Evolutionary conservation across 2,888 invertebrate species (phyloP).

Genomic region (Parnassius mnemosyne): DNA sequence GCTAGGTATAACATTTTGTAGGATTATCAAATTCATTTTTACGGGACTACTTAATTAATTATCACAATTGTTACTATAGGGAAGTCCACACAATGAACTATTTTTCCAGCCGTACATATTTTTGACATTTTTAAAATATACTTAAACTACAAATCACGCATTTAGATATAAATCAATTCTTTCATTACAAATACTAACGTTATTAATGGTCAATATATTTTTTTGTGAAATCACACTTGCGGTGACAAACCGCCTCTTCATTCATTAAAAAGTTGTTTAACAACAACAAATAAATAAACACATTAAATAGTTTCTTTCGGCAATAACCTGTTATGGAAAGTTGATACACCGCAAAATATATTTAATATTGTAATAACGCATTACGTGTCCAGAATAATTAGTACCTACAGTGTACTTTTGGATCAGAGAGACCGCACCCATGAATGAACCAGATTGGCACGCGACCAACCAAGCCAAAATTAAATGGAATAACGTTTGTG

Average conservation of each 20-base stretch:
- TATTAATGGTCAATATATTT: not conserved
- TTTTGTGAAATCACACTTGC: not conserved
- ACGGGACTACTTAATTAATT: no score
- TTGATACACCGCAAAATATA: slow-evolving; percentile 11
- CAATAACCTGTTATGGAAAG: slow-evolving; percentile 22
- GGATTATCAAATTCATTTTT: no score
- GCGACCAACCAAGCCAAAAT: slow-evolving; percentile 16
- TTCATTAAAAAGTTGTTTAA: slow-evolving; percentile 22
- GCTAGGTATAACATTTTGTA: no score
- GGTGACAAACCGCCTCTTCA: not conserved
- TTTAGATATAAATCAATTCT: no score
- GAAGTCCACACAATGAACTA: no score
- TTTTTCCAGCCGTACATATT: no score
- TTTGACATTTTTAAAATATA: no score
- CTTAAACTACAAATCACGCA: no score
- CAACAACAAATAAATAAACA: slow-evolving; percentile 22
- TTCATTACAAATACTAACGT: no score
- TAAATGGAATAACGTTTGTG: slow-evolving; percentile 17
- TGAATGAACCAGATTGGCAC: slow-evolving; percentile 25
- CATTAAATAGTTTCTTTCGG: slow-evolving; percentile 20
- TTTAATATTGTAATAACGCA: slow-evolving; percentile 21
- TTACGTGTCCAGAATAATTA: slow-evolving; percentile 23
- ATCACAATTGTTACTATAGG: no score
- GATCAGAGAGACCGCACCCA: slow-evolving; percentile 14
- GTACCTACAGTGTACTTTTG: slow-evolving; percentile 15